Base-by-base conservation (phyloP, 2,888 invertebrate genomes). In the Troides helena region DNA sequence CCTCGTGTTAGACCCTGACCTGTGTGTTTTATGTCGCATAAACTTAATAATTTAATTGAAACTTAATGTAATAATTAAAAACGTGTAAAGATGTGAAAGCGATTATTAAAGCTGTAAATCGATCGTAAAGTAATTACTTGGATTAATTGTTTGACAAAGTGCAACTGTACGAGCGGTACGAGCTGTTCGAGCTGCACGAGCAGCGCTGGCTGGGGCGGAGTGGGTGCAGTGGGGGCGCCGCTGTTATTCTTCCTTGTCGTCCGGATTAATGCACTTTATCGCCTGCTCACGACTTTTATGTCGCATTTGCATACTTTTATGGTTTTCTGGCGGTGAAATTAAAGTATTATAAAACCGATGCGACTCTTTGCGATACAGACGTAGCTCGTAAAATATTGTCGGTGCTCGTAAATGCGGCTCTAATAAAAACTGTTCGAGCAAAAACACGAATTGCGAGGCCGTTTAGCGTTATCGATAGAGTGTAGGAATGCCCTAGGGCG, bases 301-400 rank as follows among this genome's bases (percentile, higher is more conserved):
- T 79, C 80, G 80, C 85, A 91, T 92, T 92, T 90, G 87, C 91
- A 92, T 92, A 89, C 86, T 91, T 92, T 91, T 91, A 92, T 88
- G 79, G 87, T 85, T 87, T 87, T 87, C 88, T 85, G 87, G 85
- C 90, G 90, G 91, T 85, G 87, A 88, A 92, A 92, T 92, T 92
- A 91, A 92, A 91, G 89, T 88, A 89, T 90, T 89, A 88, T 89
- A 90, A 90, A 87, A 82, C 83, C 85, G 84, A 87, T 85, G 83
- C 85, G 85, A 85, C 86, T 88, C 87, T 81, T 84, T 85, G 86
- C 87, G 83, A 87, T 88, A 88, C 86, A 87, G 85, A 81, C 85
- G 81, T 80, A 80, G 81, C 81, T 90, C 89, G 88, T 91, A 86
- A 92, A 92, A 90, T 89, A 89, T 85, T 88, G 89, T 88, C 84